Evolutionary conservation across 2,888 invertebrate genomes (phyloP).

Genomic region (Pantelozetes paolii): DNA sequence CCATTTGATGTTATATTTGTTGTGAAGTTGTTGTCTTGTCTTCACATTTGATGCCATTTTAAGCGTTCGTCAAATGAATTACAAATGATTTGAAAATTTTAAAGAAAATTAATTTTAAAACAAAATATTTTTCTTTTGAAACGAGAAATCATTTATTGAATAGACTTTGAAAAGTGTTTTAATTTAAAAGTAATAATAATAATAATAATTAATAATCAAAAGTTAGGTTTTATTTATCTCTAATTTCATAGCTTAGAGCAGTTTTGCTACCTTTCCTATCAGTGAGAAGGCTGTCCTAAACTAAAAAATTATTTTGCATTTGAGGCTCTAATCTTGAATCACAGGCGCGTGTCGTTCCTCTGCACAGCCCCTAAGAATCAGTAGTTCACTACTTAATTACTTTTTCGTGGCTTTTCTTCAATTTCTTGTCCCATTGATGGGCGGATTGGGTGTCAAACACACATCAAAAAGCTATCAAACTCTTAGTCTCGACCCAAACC

Average conservation of each 20-base stretch:
- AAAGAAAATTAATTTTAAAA: too few species aligned
- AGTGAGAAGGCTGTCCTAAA: neutral
- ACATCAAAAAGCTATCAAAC: constrained; percentile 27
- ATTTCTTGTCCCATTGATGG: constrained; percentile 2
- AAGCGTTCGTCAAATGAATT: neutral
- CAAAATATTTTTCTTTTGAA: too few species aligned
- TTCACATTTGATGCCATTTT: neutral
- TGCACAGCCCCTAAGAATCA: constrained; percentile 18
- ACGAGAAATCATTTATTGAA: too few species aligned
- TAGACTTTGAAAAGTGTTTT: neutral
- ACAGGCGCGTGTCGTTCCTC: constrained; percentile 18
- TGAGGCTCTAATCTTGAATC: neutral
- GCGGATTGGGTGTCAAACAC: constrained; percentile 20
- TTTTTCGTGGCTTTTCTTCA: constrained; percentile 21
- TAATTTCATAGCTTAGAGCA: neutral
- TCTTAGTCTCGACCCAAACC: constrained; percentile 3
- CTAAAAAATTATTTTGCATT: neutral
- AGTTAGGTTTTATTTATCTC: neutral
- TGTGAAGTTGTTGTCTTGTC: neutral
- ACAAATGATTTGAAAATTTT: neutral
- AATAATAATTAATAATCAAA: too few species aligned
- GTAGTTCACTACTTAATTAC: constrained; percentile 29
- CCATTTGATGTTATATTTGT: neutral
- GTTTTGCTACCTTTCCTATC: neutral
- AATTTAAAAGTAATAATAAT: too few species aligned